phyloP scores from a whole-genome alignment of 1,140 invertebrate species.

The Yoshiicerus persimilis region DNA sequence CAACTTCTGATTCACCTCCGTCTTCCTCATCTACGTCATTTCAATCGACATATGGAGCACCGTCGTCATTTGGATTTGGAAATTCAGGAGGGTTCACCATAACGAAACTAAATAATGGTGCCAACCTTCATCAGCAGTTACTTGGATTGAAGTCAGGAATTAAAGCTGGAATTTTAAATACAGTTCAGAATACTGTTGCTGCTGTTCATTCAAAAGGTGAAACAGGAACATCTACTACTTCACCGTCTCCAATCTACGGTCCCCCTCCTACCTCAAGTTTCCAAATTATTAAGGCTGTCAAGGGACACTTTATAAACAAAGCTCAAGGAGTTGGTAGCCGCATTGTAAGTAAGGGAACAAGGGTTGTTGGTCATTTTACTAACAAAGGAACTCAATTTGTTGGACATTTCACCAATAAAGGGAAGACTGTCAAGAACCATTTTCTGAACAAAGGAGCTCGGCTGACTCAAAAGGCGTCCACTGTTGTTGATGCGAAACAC shows the following conservation, averaged over 20 bases:
- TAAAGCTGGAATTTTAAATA: not conserved
- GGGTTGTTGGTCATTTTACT: not conserved
- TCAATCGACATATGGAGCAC: not conserved
- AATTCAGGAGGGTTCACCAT: not conserved
- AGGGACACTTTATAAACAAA: not conserved
- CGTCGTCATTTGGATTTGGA: not conserved
- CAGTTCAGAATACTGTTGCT: not conserved
- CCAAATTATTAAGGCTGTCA: not conserved
- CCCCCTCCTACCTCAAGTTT: not conserved
- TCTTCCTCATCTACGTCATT: not conserved
- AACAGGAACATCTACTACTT: not conserved
- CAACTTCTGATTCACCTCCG: not conserved
- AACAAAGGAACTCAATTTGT: not conserved
- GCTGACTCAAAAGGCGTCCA: not conserved
- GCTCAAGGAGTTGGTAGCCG: not conserved
- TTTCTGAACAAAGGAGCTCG: not conserved
- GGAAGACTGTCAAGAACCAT: not conserved
- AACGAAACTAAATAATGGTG: not conserved
- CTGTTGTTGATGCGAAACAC: not conserved
- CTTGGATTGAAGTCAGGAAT: not conserved
- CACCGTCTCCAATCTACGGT: not conserved
- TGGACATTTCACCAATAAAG: not conserved
- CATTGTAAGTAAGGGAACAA: not conserved
- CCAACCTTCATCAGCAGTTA: not conserved
- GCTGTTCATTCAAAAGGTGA: not conserved